Evolutionary conservation across 37 sponge, comb jelly and placozoan species (phyloP).

Genomic region (Eunapius fragilis): DNA sequence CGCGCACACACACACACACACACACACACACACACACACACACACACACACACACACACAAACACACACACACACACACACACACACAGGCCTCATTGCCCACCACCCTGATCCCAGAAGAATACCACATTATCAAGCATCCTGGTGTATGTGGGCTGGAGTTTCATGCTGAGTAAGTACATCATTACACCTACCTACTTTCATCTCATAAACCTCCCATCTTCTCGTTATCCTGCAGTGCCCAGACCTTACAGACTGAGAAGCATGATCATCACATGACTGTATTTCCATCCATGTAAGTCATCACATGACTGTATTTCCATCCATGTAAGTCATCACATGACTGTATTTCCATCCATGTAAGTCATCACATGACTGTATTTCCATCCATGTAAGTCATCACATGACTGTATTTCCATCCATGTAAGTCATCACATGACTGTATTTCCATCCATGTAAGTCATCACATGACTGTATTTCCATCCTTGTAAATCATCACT

Average conservation of each 20-base stretch:
- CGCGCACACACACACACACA: not conserved
- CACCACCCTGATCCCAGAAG: slow-evolving; percentile 86
- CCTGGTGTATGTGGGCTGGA: slow-evolving; percentile 91
- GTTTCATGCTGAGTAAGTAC: slow-evolving; percentile 78
- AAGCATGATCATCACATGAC: slow-evolving; percentile 88
- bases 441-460: no score
- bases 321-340: not conserved
- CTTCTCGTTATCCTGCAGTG: slow-evolving; percentile 25
- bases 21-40: no score
- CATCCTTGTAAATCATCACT: no score
- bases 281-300: slow-evolving; percentile 87
- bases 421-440: no score
- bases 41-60: no score
- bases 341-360: no score
- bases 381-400: no score
- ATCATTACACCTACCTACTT: not conserved
- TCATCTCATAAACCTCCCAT: not conserved
- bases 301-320: not conserved
- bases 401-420: no score
- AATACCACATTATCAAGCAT: slow-evolving; percentile 91
- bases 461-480: no score
- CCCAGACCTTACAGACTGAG: slow-evolving; percentile 60
- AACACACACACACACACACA: not conserved
- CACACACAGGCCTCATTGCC: slow-evolving; percentile 28
- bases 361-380: no score